Conservation (phyloP, 1,140 invertebrate genomes). For the Zaprionus inermis region DNA sequence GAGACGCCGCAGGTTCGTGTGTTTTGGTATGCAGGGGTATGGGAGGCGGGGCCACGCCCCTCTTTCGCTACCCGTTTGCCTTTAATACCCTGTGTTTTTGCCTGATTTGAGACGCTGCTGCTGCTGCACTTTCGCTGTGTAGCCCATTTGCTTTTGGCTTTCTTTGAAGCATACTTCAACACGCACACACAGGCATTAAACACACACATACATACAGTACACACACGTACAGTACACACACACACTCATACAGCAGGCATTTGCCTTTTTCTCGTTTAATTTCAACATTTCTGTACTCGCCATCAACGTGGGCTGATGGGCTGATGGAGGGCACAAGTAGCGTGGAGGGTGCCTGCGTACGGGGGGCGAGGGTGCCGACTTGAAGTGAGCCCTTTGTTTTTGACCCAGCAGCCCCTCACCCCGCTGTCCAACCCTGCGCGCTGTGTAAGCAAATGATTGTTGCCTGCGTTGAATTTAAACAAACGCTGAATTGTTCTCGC, state of each 20-base stretch:
- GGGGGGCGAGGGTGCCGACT: slow-evolving; percentile 24
- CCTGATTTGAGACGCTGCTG: slow-evolving; percentile 50
- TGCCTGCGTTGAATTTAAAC: slow-evolving; percentile 79
- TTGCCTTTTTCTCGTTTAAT: slow-evolving; percentile 69
- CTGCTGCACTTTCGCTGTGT: slow-evolving; percentile 45
- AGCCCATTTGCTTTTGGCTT: slow-evolving; percentile 47
- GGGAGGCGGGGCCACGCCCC: slow-evolving; percentile 38
- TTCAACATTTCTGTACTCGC: slow-evolving; percentile 62
- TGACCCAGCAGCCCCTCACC: neutral
- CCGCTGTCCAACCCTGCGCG: neutral
- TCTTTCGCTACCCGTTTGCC: slow-evolving; percentile 14
- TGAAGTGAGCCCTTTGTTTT: slow-evolving; percentile 37
- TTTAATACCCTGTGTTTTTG: slow-evolving; percentile 8
- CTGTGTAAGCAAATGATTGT: slow-evolving; percentile 62
- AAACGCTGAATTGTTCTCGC: slow-evolving; percentile 66
- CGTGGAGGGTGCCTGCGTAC: neutral
- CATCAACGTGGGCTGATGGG: slow-evolving; percentile 8
- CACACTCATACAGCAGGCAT: slow-evolving; percentile 45
- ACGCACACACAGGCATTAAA: slow-evolving; percentile 48
- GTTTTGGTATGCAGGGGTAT: slow-evolving; percentile 74
- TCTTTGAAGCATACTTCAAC: slow-evolving; percentile 65
- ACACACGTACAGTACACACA: slow-evolving; percentile 15
- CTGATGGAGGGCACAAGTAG: neutral
- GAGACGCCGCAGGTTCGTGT: slow-evolving; percentile 45
- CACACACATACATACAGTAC: slow-evolving; percentile 15